These are phyloP conservation scores for Hydrolagus colliei DNA, from an alignment of 2,797 vertebrate species.

Conservation along the genomic window DNA sequence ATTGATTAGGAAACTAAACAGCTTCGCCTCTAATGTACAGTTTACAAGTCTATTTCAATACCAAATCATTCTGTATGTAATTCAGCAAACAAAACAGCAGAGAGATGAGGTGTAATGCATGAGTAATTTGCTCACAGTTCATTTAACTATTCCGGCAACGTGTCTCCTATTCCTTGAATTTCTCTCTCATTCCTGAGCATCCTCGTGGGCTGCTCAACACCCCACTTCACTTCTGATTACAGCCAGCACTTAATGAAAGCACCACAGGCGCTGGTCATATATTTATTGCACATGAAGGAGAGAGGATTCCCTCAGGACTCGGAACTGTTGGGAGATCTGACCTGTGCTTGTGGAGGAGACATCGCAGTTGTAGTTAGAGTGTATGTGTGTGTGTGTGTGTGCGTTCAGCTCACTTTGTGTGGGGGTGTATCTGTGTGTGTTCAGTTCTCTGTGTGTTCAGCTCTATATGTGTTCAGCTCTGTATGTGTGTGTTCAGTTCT, in stretches of 20 bases:
- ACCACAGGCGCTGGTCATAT: neutral
- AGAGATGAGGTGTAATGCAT: neutral
- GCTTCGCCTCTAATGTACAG: neutral
- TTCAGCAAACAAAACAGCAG: neutral
- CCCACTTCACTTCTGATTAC: neutral
- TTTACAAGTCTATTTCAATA: neutral
- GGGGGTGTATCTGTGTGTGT: constrained; percentile 38
- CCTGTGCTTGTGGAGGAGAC: constrained; percentile 29
- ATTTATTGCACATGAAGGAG: neutral
- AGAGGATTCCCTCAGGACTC: neutral
- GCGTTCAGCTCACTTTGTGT: too few relatives aligned
- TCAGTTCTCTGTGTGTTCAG: constrained; percentile 34
- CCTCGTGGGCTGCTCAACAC: neutral
- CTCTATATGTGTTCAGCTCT: too few relatives aligned
- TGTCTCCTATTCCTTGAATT: neutral
- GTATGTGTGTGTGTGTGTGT: constrained; percentile 35
- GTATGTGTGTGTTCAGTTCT: too few relatives aligned
- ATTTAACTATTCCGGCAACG: neutral
- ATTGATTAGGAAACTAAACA: neutral
- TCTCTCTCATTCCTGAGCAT: neutral
- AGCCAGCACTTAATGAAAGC: neutral
- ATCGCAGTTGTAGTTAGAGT: constrained; percentile 36
- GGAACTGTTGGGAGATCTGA: constrained; percentile 6
- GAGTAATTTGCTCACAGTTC: neutral
- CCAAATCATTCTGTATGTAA: neutral